Evolutionary conservation across 2,888 invertebrate genomes (phyloP).

Genomic region (Chesias legatella): DNA sequence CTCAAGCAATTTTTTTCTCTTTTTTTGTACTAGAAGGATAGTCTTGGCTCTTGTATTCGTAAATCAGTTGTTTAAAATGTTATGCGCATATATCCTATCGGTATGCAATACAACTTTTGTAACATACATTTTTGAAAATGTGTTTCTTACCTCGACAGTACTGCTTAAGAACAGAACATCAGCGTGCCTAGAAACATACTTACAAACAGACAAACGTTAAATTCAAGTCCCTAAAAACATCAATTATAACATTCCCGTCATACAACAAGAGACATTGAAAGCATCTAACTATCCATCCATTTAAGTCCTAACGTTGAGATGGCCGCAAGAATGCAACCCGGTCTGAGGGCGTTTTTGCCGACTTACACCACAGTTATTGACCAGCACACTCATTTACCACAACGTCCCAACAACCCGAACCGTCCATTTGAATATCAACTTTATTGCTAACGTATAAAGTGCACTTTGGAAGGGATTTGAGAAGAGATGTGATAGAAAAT

Average conservation of each 20-base stretch:
- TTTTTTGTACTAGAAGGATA: too few relatives aligned
- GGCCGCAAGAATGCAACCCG: constrained; percentile 61
- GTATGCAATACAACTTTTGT: too few relatives aligned
- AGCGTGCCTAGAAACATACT: too few relatives aligned
- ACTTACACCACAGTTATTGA: constrained; percentile 60
- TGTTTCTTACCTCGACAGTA: too few relatives aligned
- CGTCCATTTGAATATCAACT: constrained; percentile 6
- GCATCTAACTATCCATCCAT: constrained; percentile 48
- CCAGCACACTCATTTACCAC: constrained; percentile 31
- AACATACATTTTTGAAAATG: too few relatives aligned
- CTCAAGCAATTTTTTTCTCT: too few relatives aligned
- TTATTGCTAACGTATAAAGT: neutral
- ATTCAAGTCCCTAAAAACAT: neutral
- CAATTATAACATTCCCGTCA: constrained; percentile 22
- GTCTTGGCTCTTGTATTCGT: too few relatives aligned
- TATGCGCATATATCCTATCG: too few relatives aligned
- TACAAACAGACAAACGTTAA: too few relatives aligned
- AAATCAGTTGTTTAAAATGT: too few relatives aligned
- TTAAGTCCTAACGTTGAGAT: constrained; percentile 53
- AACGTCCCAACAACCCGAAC: constrained; percentile 21
- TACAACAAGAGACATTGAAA: constrained; percentile 15
- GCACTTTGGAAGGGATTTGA: constrained; percentile 12
- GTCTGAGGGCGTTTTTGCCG: constrained; percentile 69
- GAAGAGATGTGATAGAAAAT: constrained; percentile 7
- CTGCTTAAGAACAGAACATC: too few relatives aligned